Evolutionary conservation across 1,140 invertebrate species (phyloP).

Genomic region (Camponotus floridanus): DNA sequence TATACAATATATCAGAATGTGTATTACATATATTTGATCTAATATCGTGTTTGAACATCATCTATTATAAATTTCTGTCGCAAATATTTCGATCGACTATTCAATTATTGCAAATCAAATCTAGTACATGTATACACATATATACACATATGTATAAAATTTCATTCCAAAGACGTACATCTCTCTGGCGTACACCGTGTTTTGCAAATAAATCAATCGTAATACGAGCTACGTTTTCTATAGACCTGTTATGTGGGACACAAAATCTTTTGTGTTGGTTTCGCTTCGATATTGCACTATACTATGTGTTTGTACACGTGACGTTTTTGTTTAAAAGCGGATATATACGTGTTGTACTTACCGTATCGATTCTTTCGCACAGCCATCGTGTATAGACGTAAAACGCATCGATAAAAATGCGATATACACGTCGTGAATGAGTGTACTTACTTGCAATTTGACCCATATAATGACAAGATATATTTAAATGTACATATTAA

Average conservation of each 20-base stretch:
- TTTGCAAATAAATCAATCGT: conserved; percentile 18
- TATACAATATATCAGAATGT: not conserved
- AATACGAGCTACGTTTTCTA: not conserved
- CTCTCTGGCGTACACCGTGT: not conserved
- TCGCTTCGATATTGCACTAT: not conserved
- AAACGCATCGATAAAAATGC: conserved; percentile 20
- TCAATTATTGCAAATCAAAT: conserved; percentile 9
- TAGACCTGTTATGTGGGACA: not conserved
- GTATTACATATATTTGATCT: not conserved
- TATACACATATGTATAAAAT: not conserved
- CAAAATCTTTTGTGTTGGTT: not conserved
- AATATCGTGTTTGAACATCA: no score
- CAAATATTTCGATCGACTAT: not conserved
- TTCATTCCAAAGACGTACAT: not conserved
- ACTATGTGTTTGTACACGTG: not conserved
- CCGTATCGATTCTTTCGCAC: conserved; percentile 39
- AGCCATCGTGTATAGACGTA: not conserved
- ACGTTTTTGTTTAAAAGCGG: conserved; percentile 13
- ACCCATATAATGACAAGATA: conserved; percentile 21
- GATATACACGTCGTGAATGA: conserved; percentile 14
- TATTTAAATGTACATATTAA: not conserved
- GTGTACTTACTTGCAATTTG: conserved; percentile 39
- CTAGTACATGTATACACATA: not conserved
- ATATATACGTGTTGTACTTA: conserved; percentile 39
- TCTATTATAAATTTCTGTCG: not conserved